Evolutionary conservation across 1,140 invertebrate genomes (phyloP), one percentile per base, ranked within the genome.

Genomic region (Drosophila leontia): DNA sequence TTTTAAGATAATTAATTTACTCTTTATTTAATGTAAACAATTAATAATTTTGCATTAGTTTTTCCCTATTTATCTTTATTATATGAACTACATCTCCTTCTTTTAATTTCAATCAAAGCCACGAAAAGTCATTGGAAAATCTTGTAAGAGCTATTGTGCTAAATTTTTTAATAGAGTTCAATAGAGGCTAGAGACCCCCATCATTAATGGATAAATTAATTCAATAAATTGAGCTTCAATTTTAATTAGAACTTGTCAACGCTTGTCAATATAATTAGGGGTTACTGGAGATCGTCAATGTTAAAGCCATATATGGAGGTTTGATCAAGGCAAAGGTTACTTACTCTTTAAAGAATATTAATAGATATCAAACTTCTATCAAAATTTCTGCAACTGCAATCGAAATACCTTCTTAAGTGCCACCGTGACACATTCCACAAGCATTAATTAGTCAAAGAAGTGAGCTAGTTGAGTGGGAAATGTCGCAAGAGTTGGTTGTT

Each of bases 141-240:
- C 32, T n/a, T 15, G 7, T 11, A 2, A 0, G 3, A 39, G 6
- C 3, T 26, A 8, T 34, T 7, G 19, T 47, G 19, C 7, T 11
- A 19, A 12, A 29, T 23, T 68, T 44, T 37, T 15, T 17, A 41
- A 70, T 68, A 11, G 19, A 55, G 32, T 15, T 55, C 62, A 68
- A 70, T 70, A 45, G 63, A 70, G 48, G 67, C 11, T 50, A 34
- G 35, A 13, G 23, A 29, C 67, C 67, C 62, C 32, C 48, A 67
- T 70, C 34, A 47, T 15, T 51, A 51, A 35, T 39, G 3, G 12
- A 62, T 39, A 55, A 62, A 55, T 39, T 62, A 62, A 62, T 62
- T 62, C 23, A 67, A 44, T 70, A 13, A 35, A 61, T 45, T 61
- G 32, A 62, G 39, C 41, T 35, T 4, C 15, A 47, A 23, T 45